Evolutionary conservation across 2,113 vertebrate genomes (phyloP), one percentile per base, ranked within the genome.

Genomic region (Eclectus roratus): DNA sequence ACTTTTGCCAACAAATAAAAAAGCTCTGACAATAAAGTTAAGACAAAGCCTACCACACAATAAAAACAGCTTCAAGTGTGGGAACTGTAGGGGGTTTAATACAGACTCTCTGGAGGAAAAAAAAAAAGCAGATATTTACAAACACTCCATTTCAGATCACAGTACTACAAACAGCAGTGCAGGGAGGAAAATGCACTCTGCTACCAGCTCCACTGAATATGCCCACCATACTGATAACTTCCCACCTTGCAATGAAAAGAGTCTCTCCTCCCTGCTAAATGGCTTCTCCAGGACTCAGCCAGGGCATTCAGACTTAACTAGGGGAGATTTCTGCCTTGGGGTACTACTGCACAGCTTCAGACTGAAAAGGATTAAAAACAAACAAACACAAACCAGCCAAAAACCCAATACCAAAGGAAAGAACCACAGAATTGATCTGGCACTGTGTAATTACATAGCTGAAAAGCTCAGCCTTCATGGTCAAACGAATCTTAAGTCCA

Each of bases 51-150:
- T 71, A 33, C 52, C 18, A 84, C 68, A 91, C 2, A 43, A 78
- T 55, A 93, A 89, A 87, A 81, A 20, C 47, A 47, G 27, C 71
- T 94, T 88, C 63, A 80, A 94, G 46, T 35, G 55, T n/a, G 47
- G 60, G 85, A 94, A 82, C 52, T 18, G 18, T 7, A 85, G 73
- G 20, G 43, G 12, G 60, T 46, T 65, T 47, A 65, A 64, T 31
- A 80, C 5, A 77, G 43, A 25, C 43, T 64, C 58, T 80, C 39
- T n/a, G 11, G 35, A 53, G 53, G 27, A 17, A 29, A 14, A 44
- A 50, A 44, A 50, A 52, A 39, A 0, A 0, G 24, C 65, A 80
- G 55, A 61, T 31, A 76, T 92, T 90, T 80, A 88, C 46, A 56
- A 55, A 91, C 35, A n/a, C 9, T 27, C 16, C 25, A 60, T 94